phyloP scores from a whole-genome alignment of 2,113 vertebrate species.

The Carassius gibelio region DNA sequence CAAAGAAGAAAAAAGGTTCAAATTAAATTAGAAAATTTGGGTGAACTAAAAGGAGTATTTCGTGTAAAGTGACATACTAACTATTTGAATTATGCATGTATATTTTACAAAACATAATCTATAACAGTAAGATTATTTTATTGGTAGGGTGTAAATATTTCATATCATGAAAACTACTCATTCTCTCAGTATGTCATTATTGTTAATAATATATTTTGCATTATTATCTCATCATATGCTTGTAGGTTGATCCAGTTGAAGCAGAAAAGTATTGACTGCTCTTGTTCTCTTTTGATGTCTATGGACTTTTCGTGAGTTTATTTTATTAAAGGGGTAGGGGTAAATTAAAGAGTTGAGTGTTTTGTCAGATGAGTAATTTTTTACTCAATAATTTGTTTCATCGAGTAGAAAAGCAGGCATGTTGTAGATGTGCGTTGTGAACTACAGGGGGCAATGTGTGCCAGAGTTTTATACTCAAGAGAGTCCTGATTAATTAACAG shows the following conservation, averaged over 20 bases:
- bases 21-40: background rate
- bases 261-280: background rate
- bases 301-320: background rate
- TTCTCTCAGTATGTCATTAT: background rate
- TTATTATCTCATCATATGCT: background rate
- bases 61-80: no score
- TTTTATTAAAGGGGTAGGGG: background rate
- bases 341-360: background rate
- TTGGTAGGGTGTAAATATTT: background rate
- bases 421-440: background rate
- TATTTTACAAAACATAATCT: background rate
- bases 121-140: background rate
- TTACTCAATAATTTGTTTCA: background rate
- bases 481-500: slow-evolving; percentile 29
- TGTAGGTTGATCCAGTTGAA: background rate
- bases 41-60: background rate
- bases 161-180: background rate
- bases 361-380: background rate
- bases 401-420: background rate
- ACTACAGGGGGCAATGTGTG: slow-evolving; percentile 33
- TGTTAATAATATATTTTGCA: background rate
- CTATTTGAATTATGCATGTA: background rate
- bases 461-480: slow-evolving; percentile 22
- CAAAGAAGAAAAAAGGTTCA: background rate
- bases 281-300: background rate